Base-by-base conservation (phyloP, 2,888 invertebrate species). In the Gortyna flavago region DNA sequence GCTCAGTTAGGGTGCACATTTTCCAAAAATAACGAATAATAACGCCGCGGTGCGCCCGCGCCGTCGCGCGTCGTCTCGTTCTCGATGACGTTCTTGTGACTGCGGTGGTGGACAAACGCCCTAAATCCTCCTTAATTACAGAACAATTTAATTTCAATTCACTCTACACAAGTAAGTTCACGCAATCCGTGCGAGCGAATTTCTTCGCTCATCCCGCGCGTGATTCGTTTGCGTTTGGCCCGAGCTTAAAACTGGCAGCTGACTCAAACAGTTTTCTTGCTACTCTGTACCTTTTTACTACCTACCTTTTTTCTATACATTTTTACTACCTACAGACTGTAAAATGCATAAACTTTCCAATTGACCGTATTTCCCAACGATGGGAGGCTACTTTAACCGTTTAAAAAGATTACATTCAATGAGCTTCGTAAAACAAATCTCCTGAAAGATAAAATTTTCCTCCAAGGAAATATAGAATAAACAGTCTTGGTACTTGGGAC, bases 371-470 rank as follows among this genome's bases (percentile, higher is more conserved):
- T 82, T 76, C 38, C 6, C 35, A 21, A 54, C 8, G 25, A 57
- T 21, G 1, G 21, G 41, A 18, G 35, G 59, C 51, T 70, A n/a
- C 44, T 81, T 57, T 44, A 29, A 16, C 3, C 9, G 13, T 25
- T 62, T n/a, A 65, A 59, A 72, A 51, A 69, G 72, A 79, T 83
- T 72, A 57, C 44, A 84, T 70, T 81, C 84, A 81, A 62, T 72
- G 66, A 84, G 66, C 72, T 84, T 66, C 66, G 35, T 70, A 81
- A 79, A 84, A 84, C 84, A 82, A 82, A 82, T 75, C 75, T 59
- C n/a, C 25, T 54, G 32, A 35, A 68, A 68, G 71, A 81, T 83
- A 85, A 73, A 85, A 79, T 68, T 71, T 59, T 79, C 66, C 76
- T 76, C 79, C 16, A 16, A 79, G 79, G 83, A 81, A 75, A 74